Base-by-base conservation (phyloP, 2,888 invertebrate genomes). In the Melanargia galathea region DNA sequence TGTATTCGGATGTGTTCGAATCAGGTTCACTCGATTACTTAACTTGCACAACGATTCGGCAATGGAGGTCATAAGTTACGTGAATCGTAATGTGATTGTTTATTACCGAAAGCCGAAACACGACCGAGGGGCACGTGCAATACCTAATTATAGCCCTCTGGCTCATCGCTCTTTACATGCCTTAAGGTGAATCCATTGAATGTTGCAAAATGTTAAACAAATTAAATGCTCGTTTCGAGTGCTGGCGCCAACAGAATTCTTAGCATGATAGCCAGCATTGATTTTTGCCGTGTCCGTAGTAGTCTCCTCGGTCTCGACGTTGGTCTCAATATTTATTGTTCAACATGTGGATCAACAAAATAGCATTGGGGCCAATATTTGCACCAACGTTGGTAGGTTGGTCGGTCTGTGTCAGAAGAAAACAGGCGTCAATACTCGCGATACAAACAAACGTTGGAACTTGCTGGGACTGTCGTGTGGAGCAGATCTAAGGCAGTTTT, bases 31-130 rank as follows among this genome's bases (percentile, higher is more conserved):
- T 61, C 62, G 56, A 55, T 63, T 65, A 65, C 59, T 46, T 63
- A 24, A 56, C 52, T 67, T 65, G 59, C 68, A 55, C 64, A 69
- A 67, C 58, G 45, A 52, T 67, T 71, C 64, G 64, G 69, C 66
- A 70, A 84, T 81, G 73, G 81, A 81, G 85, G 83, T 84, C 83
- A 82, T 77, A 76, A 67, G 78, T 83, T 82, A 81, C 82, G 80
- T 81, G 77, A 71, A 65, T 62, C 62, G 67, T 71, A 67, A 73
- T 75, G 73, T 74, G 75, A 77, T 74, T 75, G 71, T 76, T 76
- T 77, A 76, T 76, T 74, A 76, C 74, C 68, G 62, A 60, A 65
- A 63, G 66, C 73, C 66, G 70, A 70, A 75, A 74, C 75, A 75
- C 71, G 74, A 71, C 68, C 68, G 70, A 67, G 65, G 56, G 72